phyloP scores from a whole-genome alignment of 92 coral and sea anemone species.

The Heliopora coerulea region DNA sequence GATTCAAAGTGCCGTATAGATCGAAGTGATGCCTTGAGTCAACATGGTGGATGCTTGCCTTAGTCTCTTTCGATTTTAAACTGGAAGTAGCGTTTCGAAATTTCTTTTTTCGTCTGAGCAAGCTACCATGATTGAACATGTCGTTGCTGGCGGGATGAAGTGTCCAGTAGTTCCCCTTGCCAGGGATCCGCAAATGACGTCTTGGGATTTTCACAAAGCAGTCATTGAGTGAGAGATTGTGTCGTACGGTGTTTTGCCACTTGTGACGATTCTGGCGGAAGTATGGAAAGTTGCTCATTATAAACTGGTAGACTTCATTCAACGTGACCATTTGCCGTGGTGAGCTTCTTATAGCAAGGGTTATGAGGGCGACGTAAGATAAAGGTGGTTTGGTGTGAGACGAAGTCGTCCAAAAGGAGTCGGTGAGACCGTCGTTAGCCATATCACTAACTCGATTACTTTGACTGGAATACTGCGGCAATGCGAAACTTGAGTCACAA shows the following conservation, averaged over 20 bases:
- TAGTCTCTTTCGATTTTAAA: neutral
- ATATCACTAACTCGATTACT: neutral
- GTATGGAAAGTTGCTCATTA: slow-evolving; percentile 31
- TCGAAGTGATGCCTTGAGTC: slow-evolving; percentile 40
- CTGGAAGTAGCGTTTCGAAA: slow-evolving; percentile 15
- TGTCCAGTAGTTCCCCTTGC: slow-evolving; percentile 44
- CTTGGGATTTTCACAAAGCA: slow-evolving; percentile 37
- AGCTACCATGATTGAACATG: slow-evolving; percentile 39
- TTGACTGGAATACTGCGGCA: neutral
- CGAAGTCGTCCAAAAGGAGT: neutral
- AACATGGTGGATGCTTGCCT: slow-evolving; percentile 32
- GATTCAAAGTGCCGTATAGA: slow-evolving; percentile 4
- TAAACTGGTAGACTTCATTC: slow-evolving; percentile 35
- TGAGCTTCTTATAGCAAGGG: slow-evolving; percentile 30
- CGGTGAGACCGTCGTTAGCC: neutral
- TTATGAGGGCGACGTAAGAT: slow-evolving; percentile 37
- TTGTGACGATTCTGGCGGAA: slow-evolving; percentile 32
- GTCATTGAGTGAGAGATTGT: slow-evolving; percentile 31
- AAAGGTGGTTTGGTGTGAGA: slow-evolving; percentile 27
- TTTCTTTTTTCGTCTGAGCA: slow-evolving; percentile 17
- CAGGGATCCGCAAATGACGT: slow-evolving; percentile 21
- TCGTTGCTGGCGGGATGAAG: slow-evolving; percentile 30
- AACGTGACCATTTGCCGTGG: slow-evolving; percentile 33
- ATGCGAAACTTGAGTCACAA: neutral
- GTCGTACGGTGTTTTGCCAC: slow-evolving; percentile 43